Base-by-base conservation (phyloP, 2,797 vertebrate species). In the Coilia nasus region DNA sequence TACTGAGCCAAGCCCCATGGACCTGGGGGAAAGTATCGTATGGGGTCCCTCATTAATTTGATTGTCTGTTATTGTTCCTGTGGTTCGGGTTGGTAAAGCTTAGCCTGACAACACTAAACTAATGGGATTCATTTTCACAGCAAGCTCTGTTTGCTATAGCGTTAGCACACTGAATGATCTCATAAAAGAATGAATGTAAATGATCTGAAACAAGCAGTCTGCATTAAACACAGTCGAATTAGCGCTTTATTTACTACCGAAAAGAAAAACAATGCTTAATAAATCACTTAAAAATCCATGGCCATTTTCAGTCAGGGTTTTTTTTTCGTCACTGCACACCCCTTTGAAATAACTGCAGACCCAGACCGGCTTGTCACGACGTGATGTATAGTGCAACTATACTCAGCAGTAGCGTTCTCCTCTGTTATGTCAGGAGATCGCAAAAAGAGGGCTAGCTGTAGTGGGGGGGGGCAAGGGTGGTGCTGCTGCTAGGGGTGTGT, bases 341-440 rank as follows among this genome's bases (percentile, higher is more conserved):
- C 57, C 71, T 78, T 44, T 78, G 71, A 78, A 41, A 78, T 15
- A 78, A 78, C 5, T 78, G 71, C 71, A 78, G 35, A 41, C 5
- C 35, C 35, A 78, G 23, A 44, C 31, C 35, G 35, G 71, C 71
- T 78, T 78, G 71, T 78, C 71, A 78, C 35, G 7, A 5, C 3
- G 35, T 78, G 71, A 78, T 78, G 71, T 78, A 78, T 78, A 71
- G 67, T 44, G 31, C 71, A 21, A 78, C 71, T 44, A 41, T 64
- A 31, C 75, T 46, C 41, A 85, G 41, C 46, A 60, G 28, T 78
- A 56, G 83, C 47, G 28, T 46, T 47, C 14, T 81, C 82, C 81
- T 67, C 57, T 81, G 59, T 85, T 85, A 6, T 80, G 46, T 71
- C 0, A 5, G 59, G 81, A 82, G 59, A 83, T 87, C 31, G 64